Evolutionary conservation across 2,888 invertebrate genomes (phyloP).

Genomic region (Cataglyphis albicans): DNA sequence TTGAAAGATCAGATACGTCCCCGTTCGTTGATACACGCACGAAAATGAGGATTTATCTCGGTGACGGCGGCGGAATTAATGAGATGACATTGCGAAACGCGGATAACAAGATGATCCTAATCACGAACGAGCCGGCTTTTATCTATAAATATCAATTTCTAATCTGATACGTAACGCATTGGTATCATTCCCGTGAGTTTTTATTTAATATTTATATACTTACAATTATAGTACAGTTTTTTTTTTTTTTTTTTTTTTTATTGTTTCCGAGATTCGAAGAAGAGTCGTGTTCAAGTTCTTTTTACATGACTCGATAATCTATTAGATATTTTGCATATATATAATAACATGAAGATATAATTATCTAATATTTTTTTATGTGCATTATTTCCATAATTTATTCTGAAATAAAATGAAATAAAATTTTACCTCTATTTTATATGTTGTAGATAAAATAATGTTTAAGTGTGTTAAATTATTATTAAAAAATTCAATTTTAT

Average conservation of each 20-base stretch:
- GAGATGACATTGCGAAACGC: neutral
- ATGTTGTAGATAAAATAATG: neutral
- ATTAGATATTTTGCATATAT: neutral
- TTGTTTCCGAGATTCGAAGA: neutral
- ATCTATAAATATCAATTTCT: conserved; percentile 28
- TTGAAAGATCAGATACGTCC: neutral
- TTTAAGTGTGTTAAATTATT: neutral
- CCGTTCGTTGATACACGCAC: neutral
- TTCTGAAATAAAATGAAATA: neutral
- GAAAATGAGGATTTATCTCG: neutral
- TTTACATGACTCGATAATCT: neutral
- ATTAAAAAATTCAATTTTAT: neutral
- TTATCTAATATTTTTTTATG: neutral
- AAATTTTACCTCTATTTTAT: neutral
- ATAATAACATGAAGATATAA: neutral
- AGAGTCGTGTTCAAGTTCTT: neutral
- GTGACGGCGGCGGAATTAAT: neutral
- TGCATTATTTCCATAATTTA: neutral
- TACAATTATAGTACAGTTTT: neutral
- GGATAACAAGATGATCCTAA: conserved; percentile 33
- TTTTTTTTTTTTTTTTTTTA: neutral
- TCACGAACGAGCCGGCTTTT: conserved; percentile 5
- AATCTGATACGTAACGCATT: conserved; percentile 22
- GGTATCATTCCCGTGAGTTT: neutral
- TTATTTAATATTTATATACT: conserved; percentile 30